Conservation (phyloP, 2,888 invertebrate species). For the Neocrepidodera transversa region DNA sequence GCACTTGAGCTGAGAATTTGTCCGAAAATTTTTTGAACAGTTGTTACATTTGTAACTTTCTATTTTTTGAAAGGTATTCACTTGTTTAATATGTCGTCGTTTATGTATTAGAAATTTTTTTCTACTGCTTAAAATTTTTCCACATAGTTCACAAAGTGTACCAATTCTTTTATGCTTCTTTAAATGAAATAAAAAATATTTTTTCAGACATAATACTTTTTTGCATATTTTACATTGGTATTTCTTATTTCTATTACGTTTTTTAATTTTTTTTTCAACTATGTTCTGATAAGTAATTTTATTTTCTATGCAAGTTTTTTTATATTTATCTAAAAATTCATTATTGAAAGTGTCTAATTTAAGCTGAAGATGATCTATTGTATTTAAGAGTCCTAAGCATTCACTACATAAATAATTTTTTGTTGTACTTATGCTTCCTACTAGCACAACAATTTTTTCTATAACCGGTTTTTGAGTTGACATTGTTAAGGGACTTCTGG, state of each 20-base stretch:
- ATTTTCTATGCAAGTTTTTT: constrained; percentile 47
- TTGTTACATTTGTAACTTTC: constrained; percentile 50
- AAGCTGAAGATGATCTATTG: constrained; percentile 58
- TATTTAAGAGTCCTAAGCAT: constrained; percentile 58
- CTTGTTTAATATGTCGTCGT: constrained; percentile 34
- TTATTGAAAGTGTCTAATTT: constrained; percentile 52
- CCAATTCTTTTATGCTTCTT: constrained; percentile 49
- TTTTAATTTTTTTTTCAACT: constrained; percentile 10
- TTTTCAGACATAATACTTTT: constrained; percentile 49
- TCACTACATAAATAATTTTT: constrained; percentile 55
- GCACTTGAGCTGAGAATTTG: constrained; percentile 54
- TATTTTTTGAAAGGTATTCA: constrained; percentile 34
- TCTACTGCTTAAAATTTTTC: constrained; percentile 46
- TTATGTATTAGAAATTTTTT: constrained; percentile 45
- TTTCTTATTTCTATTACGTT: constrained; percentile 30
- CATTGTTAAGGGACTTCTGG: constrained; percentile 56
- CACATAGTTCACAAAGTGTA: constrained; percentile 56
- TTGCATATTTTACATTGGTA: constrained; percentile 54
- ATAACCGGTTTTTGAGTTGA: constrained; percentile 56
- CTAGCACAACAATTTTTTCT: constrained; percentile 49
- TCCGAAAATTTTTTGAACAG: constrained; percentile 54
- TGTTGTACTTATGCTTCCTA: constrained; percentile 45
- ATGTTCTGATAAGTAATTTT: constrained; percentile 29
- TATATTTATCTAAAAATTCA: constrained; percentile 53
- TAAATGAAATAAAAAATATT: constrained; percentile 50